These are phyloP conservation scores for Podarcis muralis DNA, from an alignment of 2,113 vertebrate genomes.

Conservation along the genomic window DNA sequence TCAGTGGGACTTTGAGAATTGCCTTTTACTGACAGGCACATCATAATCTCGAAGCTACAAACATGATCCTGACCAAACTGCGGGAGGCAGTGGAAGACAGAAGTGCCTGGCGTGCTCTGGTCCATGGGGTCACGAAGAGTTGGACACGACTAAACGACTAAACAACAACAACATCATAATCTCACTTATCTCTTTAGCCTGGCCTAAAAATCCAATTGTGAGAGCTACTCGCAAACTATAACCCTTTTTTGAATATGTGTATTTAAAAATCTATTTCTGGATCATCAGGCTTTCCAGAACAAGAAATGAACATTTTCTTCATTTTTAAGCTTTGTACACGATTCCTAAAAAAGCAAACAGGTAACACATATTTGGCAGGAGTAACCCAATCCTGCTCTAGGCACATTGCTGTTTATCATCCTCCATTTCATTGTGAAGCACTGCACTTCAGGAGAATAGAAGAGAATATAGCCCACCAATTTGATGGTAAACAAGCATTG, in stretches of 20 bases:
- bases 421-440: slow-evolving; percentile 62
- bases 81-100: too few relatives aligned
- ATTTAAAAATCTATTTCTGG: slow-evolving; percentile 46
- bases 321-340: slow-evolving; percentile 47
- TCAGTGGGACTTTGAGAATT: not conserved
- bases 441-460: slow-evolving; percentile 52
- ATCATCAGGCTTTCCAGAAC: slow-evolving; percentile 53
- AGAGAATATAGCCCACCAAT: slow-evolving; percentile 72
- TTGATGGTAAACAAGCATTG: slow-evolving; percentile 72
- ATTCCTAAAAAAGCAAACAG: slow-evolving; percentile 58
- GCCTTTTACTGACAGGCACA: not conserved
- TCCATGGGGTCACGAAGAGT: too few relatives aligned
- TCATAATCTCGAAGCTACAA: too few relatives aligned
- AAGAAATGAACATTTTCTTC: slow-evolving; percentile 66
- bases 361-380: slow-evolving; percentile 62
- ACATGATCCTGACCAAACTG: too few relatives aligned
- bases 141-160: too few relatives aligned
- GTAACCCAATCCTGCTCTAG: slow-evolving; percentile 34
- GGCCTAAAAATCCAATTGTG: slow-evolving; percentile 44
- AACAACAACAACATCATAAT: too few relatives aligned
- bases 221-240: slow-evolving; percentile 9
- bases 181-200: slow-evolving; percentile 57
- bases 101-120: too few relatives aligned
- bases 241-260: slow-evolving; percentile 64
- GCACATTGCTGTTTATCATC: slow-evolving; percentile 68